Base-by-base conservation (phyloP, 1,140 invertebrate genomes). In the Laupala kohalensis region DNA sequence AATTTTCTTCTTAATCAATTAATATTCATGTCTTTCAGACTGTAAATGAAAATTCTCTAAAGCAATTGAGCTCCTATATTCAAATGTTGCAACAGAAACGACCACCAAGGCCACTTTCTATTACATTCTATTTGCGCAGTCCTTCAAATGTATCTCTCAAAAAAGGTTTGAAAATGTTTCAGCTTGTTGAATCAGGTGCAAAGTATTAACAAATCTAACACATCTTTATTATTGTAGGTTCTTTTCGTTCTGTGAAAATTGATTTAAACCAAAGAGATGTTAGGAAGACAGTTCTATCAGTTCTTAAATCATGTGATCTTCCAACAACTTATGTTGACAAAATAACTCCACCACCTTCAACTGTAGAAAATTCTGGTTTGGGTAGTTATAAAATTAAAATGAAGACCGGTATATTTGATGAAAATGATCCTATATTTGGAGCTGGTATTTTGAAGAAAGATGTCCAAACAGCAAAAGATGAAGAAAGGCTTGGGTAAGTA, bases 11-110 rank as follows among this genome's bases (percentile, higher is more conserved):
- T 23, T 67, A 13, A 67, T 9, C 23, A 23, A 23, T 23, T 24
- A 62, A 25, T 19, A 37, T 15, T 37, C 15, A 4, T 64, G 6
- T 66, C 64, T 64, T 65, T 64, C 79, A 95, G 89, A 87, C 87
- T 72, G 89, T 92, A 3, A 97, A 97, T 86, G 95, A 97, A 82
- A 89, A 93, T 78, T 96, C 94, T 3, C 80, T 97, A 72, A 94
- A 96, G 80, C 86, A 89, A 74, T 80, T 97, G 62, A 96, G 93
- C 83, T 91, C 89, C 63, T 88, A 93, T 76, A 80, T 97, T 74
- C 89, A 94, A 80, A 86, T 83, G 71, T 80, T 92, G 73, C 86
- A 92, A 78, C 83, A 87, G 77, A 84, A 85, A 76, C 80, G 84
- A 78, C 81, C 84, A 71, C 78, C 86, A 69, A 77, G 84, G 70